phyloP scores from a whole-genome alignment of 2,113 vertebrate species.

The Uria lomvia region DNA sequence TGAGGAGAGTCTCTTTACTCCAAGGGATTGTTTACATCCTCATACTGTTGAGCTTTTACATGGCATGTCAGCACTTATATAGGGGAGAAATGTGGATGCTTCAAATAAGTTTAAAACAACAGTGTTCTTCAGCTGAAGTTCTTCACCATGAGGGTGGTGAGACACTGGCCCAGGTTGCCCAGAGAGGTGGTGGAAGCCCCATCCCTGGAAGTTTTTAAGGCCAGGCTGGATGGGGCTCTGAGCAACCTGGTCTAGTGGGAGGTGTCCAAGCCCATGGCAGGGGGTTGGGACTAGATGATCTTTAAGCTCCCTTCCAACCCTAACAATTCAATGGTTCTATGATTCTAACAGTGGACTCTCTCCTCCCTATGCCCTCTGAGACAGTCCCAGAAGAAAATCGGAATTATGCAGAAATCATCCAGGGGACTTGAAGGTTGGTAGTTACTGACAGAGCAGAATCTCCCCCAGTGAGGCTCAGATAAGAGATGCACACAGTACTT shows the following conservation, averaged over 20 bases:
- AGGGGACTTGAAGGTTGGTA: not conserved
- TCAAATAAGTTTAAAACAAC: not conserved
- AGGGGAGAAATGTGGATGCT: not conserved
- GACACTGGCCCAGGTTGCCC: too few relatives aligned
- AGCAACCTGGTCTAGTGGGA: too few relatives aligned
- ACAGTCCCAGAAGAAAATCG: not conserved
- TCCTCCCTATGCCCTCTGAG: not conserved
- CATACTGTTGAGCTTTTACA: not conserved
- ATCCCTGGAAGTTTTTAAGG: too few relatives aligned
- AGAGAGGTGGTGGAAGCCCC: too few relatives aligned
- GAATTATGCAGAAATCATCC: not conserved
- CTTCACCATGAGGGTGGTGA: too few relatives aligned
- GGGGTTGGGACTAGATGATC: too few relatives aligned
- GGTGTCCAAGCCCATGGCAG: too few relatives aligned
- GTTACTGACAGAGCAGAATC: not conserved
- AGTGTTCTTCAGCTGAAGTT: too few relatives aligned
- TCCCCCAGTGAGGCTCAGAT: not conserved
- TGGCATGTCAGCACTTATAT: rapidly evolving
- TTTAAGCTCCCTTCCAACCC: too few relatives aligned
- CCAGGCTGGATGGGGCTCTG: too few relatives aligned
- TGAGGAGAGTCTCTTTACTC: not conserved
- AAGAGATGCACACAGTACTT: not conserved
- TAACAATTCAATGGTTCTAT: too few relatives aligned
- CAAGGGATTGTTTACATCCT: not conserved
- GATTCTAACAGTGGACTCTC: not conserved